Evolutionary conservation across 2,888 invertebrate species (phyloP).

Genomic region (Nomada ruficornis): DNA sequence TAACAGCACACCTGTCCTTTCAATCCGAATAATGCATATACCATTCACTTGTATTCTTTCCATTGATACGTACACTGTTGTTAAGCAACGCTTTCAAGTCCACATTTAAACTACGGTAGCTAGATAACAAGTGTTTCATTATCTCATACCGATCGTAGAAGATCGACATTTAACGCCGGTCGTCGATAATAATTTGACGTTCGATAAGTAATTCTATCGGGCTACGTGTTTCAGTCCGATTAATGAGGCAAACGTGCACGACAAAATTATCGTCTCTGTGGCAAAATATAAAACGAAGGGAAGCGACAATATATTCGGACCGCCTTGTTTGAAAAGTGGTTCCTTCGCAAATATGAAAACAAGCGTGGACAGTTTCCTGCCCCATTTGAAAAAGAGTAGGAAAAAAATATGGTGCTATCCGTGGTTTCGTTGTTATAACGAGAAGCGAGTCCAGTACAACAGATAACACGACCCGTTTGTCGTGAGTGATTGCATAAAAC

Average conservation of each 20-base stretch:
- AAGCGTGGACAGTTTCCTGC: constrained; percentile 34
- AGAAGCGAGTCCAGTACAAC: neutral
- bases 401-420: constrained; percentile 23
- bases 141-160: neutral
- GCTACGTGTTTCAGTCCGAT: neutral
- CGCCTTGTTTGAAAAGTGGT: constrained; percentile 29
- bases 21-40: too few relatives aligned
- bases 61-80: too few relatives aligned
- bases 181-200: neutral
- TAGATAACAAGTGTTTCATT: too few relatives aligned
- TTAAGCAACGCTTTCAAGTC: too few relatives aligned
- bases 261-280: constrained; percentile 21
- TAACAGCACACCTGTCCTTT: too few relatives aligned
- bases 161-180: neutral
- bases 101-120: too few relatives aligned
- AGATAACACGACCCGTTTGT: neutral
- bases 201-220: constrained; percentile 9
- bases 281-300: neutral
- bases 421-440: constrained; percentile 1
- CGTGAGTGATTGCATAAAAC: constrained; percentile 20
- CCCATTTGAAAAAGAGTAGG: constrained; percentile 6
- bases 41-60: too few relatives aligned
- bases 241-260: constrained; percentile 6
- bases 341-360: constrained; percentile 49
- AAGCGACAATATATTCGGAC: constrained; percentile 41